Percentiles rank a stretch among this genome's conserved stretches.
Evolutionary conservation across 2,888 invertebrate genomes (phyloP).

Genomic region (Rhagonycha lutea): DNA sequence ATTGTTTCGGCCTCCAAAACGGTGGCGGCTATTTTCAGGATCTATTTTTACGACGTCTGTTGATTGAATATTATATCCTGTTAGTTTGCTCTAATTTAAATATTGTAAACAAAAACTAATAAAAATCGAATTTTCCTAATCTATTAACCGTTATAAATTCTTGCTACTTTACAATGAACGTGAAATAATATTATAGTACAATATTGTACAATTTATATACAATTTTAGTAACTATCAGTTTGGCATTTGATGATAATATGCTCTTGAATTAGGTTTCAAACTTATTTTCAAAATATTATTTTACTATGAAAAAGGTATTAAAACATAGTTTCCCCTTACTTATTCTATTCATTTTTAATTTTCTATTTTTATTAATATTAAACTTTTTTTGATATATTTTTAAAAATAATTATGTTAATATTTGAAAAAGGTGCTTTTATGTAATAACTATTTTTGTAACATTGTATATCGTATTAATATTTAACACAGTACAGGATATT

Average conservation of each 20-base stretch:
- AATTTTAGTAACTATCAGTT: neutral
- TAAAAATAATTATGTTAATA: no score
- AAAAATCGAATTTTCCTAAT: neutral
- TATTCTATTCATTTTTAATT: no score
- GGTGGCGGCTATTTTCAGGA: neutral
- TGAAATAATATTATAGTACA: neutral
- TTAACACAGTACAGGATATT: neutral
- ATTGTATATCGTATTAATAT: neutral
- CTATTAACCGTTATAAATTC: neutral
- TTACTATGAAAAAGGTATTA: neutral
- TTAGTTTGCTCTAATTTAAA: neutral
- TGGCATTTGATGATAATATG: neutral
- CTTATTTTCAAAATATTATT: neutral
- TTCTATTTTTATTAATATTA: no score
- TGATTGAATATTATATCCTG: neutral
- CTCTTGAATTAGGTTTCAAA: neutral
- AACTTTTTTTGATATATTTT: no score
- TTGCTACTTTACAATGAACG: neutral
- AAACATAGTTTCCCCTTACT: neutral
- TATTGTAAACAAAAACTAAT: neutral
- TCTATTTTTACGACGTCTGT: neutral
- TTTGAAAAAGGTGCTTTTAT: no score
- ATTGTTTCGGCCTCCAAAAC: neutral
- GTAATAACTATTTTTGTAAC: neutral
- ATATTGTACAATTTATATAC: no score